Evolutionary conservation across 1,140 invertebrate genomes (phyloP), one percentile per base, ranked within the genome.

Genomic region (Ptiloglossa arizonensis): DNA sequence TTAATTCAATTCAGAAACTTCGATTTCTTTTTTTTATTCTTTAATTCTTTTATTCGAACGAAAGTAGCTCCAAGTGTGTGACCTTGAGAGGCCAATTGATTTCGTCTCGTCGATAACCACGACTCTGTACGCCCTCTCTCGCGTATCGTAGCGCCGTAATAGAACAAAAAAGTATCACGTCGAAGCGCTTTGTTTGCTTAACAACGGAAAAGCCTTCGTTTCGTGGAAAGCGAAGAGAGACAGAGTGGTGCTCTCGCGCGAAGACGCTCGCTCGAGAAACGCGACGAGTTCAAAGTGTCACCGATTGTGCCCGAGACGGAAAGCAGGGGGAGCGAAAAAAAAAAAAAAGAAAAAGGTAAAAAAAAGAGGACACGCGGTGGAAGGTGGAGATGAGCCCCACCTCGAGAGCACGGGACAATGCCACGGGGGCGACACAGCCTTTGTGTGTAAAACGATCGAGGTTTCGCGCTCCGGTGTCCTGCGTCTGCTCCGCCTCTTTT

Each of bases 401-500:
- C 57, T 71, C 74, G 56, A 54, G 35, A 56, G 2, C 32, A 2
- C 17, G 0, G 69, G 60, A 79, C 76, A 79, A 79, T 79, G 76
- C 59, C 41, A 79, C 75, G 76, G 76, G 76, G 76, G 76, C 76
- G 76, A 79, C 70, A 60, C 27, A 32, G 59, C 69, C 69, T 79
- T 79, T 79, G 76, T 79, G 60, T 79, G 76, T 48, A 79, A 73
- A 79, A 79, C 76, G 75, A 60, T 32, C 57, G 68, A 63, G 57
- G 52, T 29, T 70, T 59, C 66, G 35, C 54, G 64, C 4, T 8
- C 44, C 22, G 24, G 13, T 66, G 38, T 59, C 48, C 13, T 38
- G 29, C 27, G 46, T 66, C 64, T 29, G 54, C 38, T 38, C 38
- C 74, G 29, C 74, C 44, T 70, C 60, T 48, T 79, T 73, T 64